Evolutionary conservation across 2,888 invertebrate genomes (phyloP), one percentile per base, ranked within the genome.

Genomic region (Nephrocerus scutellatus): DNA sequence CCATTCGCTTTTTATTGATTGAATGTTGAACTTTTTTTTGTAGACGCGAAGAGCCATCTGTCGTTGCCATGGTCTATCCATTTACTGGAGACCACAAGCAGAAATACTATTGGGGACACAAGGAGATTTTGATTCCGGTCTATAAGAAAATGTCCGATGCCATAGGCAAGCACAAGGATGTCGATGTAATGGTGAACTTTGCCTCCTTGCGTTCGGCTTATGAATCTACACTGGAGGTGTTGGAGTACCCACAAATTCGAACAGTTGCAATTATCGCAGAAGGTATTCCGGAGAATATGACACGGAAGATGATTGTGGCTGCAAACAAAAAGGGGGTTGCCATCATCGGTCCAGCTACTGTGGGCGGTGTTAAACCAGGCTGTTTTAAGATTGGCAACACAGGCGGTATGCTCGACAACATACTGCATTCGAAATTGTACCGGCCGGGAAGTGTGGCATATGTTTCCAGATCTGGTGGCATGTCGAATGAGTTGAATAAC

Each of bases 301-400:
- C 98, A 0, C 74, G 98, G 48, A 90, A 92, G 63, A 74, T 98
- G 56, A 88, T 91, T 59, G 75, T 87, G 49, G 70, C 80, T 33
- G 93, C 95, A 0, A 78, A 87, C 51, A 77, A 84, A 39, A 86
- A 88, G 59, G 83, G 82, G 28, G 87, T 93, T 5, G 70, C 82
- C 15, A 84, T 95, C 30, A 92, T 95, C 52, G 96, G 86, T 10
- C 92, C 96, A 0, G 95, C 95, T 0, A 91, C 91, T 0, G 91
- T 98, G 25, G 98, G 98, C 31, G 98, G 97, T 5, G 86, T 98
- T 40, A 96, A 97, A 58, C 97, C 98, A 0, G 98, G 97, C 2
- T 93, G 96, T 66, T 96, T 98, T 71, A 98, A 97, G 72, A 98
- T 98, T 54, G 96, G 96, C 39, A 98, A 98, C 73, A 98, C 98